These are phyloP conservation scores for Sebastes diaconus DNA, from an alignment of 2,797 vertebrate genomes.

Conservation along the genomic window DNA sequence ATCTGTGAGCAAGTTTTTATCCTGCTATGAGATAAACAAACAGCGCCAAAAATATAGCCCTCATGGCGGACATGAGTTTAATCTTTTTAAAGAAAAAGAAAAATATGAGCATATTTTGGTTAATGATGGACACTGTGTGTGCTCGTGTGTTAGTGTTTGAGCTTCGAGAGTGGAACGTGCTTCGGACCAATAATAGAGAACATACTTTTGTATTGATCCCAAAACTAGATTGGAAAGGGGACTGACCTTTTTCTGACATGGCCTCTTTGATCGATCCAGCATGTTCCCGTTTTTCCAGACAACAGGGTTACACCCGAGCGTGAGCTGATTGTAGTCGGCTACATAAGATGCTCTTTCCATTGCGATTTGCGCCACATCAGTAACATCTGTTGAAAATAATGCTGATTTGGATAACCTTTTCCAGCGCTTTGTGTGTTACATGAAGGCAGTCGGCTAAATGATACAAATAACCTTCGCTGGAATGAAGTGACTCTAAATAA, in stretches of 20 bases:
- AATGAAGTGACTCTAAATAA: conserved; percentile 39
- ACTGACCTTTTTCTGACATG: conserved; percentile 72
- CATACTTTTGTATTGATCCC: conserved; percentile 74
- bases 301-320: conserved; percentile 66
- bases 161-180: conserved; percentile 13
- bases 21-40: not conserved
- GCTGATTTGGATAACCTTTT: conserved; percentile 69
- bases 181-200: conserved; percentile 62
- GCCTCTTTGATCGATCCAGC: conserved; percentile 64
- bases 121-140: conserved; percentile 8
- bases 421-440: conserved; percentile 64
- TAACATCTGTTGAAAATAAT: conserved; percentile 76
- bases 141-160: conserved; percentile 11
- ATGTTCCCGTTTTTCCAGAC: conserved; percentile 74
- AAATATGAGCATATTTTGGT: conserved; percentile 31
- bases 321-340: conserved; percentile 66
- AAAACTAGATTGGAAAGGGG: conserved; percentile 59
- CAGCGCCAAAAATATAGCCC: not conserved
- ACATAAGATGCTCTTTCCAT: conserved; percentile 72
- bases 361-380: conserved; percentile 60
- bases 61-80: not conserved
- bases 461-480: conserved; percentile 45
- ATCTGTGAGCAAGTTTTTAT: conserved; percentile 16
- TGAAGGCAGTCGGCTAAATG: conserved; percentile 53
- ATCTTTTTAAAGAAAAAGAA: conserved; percentile 2